Percentiles rank a stretch among this genome's conserved stretches.
Evolutionary conservation across 2,113 vertebrate species (phyloP).

Genomic region (Taurulus bubalis): DNA sequence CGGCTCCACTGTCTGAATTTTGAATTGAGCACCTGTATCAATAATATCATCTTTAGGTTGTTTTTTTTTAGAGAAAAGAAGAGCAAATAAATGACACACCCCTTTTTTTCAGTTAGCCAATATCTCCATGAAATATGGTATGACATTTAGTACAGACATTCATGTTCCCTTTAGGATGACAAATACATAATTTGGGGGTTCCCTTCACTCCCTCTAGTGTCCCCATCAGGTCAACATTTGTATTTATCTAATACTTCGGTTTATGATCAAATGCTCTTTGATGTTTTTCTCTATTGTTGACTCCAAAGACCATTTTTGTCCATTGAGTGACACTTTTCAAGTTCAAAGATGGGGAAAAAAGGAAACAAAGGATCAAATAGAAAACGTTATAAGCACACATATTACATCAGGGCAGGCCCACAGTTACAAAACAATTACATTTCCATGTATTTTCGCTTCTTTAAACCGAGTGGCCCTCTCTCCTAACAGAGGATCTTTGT

Average conservation of each 20-base stretch:
- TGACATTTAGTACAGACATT: not conserved
- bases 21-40: not conserved
- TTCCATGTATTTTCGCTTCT: not conserved
- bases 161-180: not conserved
- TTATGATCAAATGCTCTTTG: not conserved
- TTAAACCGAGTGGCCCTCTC: slow-evolving; percentile 24
- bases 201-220: not conserved
- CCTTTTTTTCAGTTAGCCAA: not conserved
- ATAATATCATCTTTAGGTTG: not conserved
- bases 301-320: not conserved
- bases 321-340: not conserved
- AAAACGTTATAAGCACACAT: not conserved
- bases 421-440: not conserved
- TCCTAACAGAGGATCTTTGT: slow-evolving; percentile 58
- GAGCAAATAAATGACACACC: not conserved
- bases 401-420: not conserved
- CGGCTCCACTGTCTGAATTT: not conserved
- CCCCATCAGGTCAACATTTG: not conserved
- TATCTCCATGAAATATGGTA: too few species aligned
- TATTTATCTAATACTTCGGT: not conserved
- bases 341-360: not conserved
- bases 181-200: not conserved
- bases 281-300: not conserved
- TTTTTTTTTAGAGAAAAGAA: not conserved
- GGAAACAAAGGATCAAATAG: not conserved